Conservation (phyloP, 2,113 vertebrate genomes). For the Onychostruthus taczanowskii region DNA sequence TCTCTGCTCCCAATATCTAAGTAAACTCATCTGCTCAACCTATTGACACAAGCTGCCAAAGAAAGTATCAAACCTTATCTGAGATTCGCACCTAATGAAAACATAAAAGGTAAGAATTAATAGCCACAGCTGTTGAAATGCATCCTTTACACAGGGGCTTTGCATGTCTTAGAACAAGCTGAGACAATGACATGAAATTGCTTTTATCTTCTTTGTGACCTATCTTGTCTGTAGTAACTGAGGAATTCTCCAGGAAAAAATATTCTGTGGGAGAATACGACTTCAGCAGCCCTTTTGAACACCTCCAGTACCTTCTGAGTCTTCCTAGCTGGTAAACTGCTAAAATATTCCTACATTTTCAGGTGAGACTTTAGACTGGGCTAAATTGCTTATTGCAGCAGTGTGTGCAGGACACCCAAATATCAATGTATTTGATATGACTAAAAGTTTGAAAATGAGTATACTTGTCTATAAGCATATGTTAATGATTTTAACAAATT, state of each 20-base stretch:
- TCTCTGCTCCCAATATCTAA: neutral
- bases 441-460: neutral
- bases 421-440: fast-evolving
- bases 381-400: neutral
- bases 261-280: neutral
- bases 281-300: neutral
- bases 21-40: neutral
- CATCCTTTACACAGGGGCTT: neutral
- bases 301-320: neutral
- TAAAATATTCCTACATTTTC: neutral
- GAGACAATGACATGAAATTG: neutral
- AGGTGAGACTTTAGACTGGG: neutral
- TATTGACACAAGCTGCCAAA: neutral
- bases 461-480: neutral
- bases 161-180: neutral
- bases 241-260: neutral
- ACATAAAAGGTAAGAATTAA: slow-evolving; percentile 11
- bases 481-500: neutral
- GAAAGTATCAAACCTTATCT: neutral
- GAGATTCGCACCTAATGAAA: slow-evolving; percentile 11
- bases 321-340: neutral
- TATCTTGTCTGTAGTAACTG: neutral
- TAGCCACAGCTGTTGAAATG: neutral
- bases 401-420: neutral
- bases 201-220: neutral